phyloP scores from a whole-genome alignment of 2,797 vertebrate genomes.

The Labroides dimidiatus region DNA sequence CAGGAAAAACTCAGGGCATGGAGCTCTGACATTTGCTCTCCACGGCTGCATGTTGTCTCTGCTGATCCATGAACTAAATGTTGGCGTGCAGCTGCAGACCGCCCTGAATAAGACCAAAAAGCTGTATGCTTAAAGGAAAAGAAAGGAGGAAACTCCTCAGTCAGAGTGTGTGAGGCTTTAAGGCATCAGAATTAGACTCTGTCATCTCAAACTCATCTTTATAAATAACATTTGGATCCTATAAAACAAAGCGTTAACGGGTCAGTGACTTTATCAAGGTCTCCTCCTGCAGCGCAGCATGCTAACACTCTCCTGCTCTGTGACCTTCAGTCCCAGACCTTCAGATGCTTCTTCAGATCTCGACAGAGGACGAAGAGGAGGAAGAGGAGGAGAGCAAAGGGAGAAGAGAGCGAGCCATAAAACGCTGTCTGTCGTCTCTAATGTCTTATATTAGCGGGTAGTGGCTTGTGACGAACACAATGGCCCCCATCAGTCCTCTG shows the following conservation, averaged over 20 bases:
- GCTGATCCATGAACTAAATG: too few species aligned
- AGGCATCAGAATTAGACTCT: too few species aligned
- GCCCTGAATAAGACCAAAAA: too few species aligned
- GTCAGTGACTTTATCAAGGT: constrained; percentile 21
- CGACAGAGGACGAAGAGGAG: constrained; percentile 5
- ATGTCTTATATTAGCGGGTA: constrained; percentile 57
- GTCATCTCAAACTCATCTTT: too few species aligned
- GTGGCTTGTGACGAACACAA: constrained; percentile 65
- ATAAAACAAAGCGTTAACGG: neutral
- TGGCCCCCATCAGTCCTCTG: constrained; percentile 56
- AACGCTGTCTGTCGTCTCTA: constrained; percentile 36
- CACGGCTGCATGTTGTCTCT: too few species aligned
- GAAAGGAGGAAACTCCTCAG: too few species aligned
- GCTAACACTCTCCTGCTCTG: neutral
- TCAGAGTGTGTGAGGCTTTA: too few species aligned
- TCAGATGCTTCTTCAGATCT: constrained; percentile 26
- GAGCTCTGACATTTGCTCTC: too few species aligned
- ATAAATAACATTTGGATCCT: too few species aligned
- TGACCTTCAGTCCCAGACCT: constrained; percentile 34
- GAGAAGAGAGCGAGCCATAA: constrained; percentile 35
- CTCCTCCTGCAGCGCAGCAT: neutral
- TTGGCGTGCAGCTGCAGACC: too few species aligned
- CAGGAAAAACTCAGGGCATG: too few species aligned
- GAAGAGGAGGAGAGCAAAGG: neutral
- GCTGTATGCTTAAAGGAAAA: too few species aligned